These are phyloP conservation scores for Calidris pugnax DNA, from an alignment of 2,113 vertebrate species.

Conservation along the genomic window DNA sequence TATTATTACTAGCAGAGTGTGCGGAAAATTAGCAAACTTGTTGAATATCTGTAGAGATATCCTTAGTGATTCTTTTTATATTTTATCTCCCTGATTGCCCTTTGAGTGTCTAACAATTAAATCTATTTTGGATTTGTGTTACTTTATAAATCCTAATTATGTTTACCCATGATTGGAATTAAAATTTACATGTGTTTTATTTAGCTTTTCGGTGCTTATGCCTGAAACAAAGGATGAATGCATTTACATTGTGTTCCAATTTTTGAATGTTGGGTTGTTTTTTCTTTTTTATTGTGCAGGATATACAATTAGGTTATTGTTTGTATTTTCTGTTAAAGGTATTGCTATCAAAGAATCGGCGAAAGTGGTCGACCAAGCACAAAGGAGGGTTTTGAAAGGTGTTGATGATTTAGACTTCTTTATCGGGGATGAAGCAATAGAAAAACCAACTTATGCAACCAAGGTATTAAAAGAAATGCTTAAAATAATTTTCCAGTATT, in stretches of 20 bases:
- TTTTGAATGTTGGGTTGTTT: not conserved
- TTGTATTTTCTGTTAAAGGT: slow-evolving; percentile 78
- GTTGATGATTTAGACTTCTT: slow-evolving; percentile 98
- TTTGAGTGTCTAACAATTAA: not conserved
- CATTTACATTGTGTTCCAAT: not conserved
- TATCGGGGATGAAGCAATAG: slow-evolving; percentile 97
- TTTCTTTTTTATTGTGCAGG: not conserved
- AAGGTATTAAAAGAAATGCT: slow-evolving; percentile 79
- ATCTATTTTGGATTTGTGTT: not conserved
- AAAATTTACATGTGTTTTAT: not conserved
- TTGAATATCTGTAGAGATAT: not conserved
- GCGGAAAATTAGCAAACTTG: not conserved
- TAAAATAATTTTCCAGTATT: not conserved
- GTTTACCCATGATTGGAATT: not conserved
- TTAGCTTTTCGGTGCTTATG: not conserved
- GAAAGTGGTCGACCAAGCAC: slow-evolving; percentile 96
- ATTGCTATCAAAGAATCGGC: slow-evolving; percentile 98
- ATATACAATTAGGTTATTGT: not conserved
- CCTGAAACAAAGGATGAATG: not conserved
- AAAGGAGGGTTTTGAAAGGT: slow-evolving; percentile 96
- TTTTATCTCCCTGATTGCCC: not conserved
- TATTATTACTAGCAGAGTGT: not conserved
- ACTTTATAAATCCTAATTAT: not conserved
- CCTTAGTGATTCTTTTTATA: not conserved
- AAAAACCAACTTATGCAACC: slow-evolving; percentile 95